These are phyloP conservation scores for Poeciliopsis paucimaculata DNA, from an alignment of 2,797 vertebrate genomes.

Conservation along the genomic window DNA sequence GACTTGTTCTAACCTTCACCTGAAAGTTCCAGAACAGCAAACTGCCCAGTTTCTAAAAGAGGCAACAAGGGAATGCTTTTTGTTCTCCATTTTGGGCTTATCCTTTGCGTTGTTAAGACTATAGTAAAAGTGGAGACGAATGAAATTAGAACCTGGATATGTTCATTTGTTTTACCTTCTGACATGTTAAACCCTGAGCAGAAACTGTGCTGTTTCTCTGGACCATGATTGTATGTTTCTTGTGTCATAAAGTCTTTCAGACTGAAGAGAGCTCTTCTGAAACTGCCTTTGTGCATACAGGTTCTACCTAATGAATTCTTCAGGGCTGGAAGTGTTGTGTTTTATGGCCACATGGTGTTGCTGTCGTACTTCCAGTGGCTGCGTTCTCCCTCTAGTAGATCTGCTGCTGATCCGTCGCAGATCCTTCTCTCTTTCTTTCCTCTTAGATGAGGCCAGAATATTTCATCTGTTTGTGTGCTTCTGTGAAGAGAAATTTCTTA, in stretches of 20 bases:
- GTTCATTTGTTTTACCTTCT: neutral
- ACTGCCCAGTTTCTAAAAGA: neutral
- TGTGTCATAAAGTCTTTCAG: neutral
- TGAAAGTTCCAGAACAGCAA: neutral
- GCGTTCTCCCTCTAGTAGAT: slow-evolving; percentile 9
- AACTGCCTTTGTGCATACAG: neutral
- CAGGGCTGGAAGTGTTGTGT: slow-evolving; percentile 16
- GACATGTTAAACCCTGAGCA: neutral
- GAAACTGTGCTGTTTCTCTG: neutral
- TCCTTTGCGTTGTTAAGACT: neutral
- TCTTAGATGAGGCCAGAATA: slow-evolving; percentile 53
- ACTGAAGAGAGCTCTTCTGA: neutral
- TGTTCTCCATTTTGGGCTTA: neutral
- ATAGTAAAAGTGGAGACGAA: neutral
- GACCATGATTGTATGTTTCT: neutral
- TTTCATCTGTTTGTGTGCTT: slow-evolving; percentile 58
- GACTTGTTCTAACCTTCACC: neutral
- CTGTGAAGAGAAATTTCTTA: slow-evolving; percentile 62
- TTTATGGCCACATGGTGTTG: slow-evolving; percentile 68
- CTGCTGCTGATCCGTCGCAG: slow-evolving; percentile 41
- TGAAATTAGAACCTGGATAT: neutral
- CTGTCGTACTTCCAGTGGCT: slow-evolving; percentile 69
- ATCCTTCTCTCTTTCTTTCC: slow-evolving; percentile 36
- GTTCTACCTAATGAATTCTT: neutral
- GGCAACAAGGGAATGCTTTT: neutral